Conservation (phyloP, 2,113 vertebrate genomes). For the Deroptyus accipitrinus region DNA sequence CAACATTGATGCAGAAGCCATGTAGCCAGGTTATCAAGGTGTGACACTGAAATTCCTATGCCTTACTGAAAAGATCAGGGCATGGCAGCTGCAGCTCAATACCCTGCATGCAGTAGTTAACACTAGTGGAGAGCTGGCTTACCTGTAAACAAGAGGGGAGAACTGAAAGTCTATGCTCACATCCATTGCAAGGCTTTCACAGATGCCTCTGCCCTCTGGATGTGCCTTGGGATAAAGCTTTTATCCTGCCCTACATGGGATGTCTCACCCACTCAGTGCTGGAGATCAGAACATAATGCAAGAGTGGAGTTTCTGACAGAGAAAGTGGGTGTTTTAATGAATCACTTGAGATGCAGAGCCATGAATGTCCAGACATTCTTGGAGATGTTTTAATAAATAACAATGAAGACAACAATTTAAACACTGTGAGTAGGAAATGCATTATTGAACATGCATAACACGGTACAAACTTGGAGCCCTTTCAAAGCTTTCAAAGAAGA, state of each 20-base stretch:
- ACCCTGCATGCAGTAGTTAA: not conserved
- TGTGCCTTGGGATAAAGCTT: not conserved
- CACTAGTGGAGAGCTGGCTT: not conserved
- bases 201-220: not conserved
- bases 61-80: not conserved
- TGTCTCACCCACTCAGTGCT: not conserved
- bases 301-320: not conserved
- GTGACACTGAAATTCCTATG: not conserved
- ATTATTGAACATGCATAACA: constrained; percentile 56
- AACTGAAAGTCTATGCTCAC: not conserved
- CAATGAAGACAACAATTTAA: constrained; percentile 64
- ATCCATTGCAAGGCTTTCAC: not conserved
- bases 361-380: constrained; percentile 43
- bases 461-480: not conserved
- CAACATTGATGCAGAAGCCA: not conserved
- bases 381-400: constrained; percentile 67
- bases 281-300: constrained; percentile 5
- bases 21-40: not conserved
- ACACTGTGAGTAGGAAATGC: constrained; percentile 45
- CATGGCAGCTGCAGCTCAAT: not conserved
- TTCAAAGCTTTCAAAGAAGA: constrained; percentile 21
- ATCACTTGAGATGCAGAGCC: constrained; percentile 55
- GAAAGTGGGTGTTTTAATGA: constrained; percentile 37
- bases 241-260: not conserved
- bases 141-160: not conserved